These are phyloP conservation scores for Dynastes grantii DNA, from an alignment of 2,888 invertebrate species.

Conservation along the genomic window DNA sequence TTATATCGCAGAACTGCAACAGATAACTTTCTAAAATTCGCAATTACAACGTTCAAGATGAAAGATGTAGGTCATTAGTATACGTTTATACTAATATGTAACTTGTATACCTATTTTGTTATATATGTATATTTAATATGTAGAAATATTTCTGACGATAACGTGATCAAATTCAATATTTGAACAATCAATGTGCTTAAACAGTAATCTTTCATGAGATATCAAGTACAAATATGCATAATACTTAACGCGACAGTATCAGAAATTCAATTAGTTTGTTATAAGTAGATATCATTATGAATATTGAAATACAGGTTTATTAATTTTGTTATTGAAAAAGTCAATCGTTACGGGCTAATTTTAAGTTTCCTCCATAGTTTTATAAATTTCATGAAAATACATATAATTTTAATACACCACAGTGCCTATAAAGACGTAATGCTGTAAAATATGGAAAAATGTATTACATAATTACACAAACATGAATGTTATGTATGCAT, in stretches of 20 bases:
- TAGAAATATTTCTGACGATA: neutral
- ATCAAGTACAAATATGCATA: conserved; percentile 1
- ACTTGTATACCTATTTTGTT: neutral
- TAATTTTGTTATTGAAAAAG: too few species aligned
- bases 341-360: too few species aligned
- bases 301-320: too few species aligned
- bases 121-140: neutral
- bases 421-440: too few species aligned
- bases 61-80: conserved; percentile 37
- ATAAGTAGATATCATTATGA: neutral
- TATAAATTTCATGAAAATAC: too few species aligned
- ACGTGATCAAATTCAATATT: conserved; percentile 5
- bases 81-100: neutral
- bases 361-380: too few species aligned
- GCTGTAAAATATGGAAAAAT: too few species aligned
- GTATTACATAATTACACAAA: too few species aligned
- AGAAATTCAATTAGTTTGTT: neutral
- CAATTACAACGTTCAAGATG: conserved; percentile 16
- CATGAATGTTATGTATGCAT: too few species aligned
- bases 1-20: neutral
- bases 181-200: too few species aligned
- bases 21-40: conserved; percentile 32
- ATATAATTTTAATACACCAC: too few species aligned
- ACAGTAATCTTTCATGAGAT: neutral
- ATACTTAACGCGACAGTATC: neutral